phyloP scores from a whole-genome alignment of 2,113 vertebrate species.

The Alaudala cheleensis region DNA sequence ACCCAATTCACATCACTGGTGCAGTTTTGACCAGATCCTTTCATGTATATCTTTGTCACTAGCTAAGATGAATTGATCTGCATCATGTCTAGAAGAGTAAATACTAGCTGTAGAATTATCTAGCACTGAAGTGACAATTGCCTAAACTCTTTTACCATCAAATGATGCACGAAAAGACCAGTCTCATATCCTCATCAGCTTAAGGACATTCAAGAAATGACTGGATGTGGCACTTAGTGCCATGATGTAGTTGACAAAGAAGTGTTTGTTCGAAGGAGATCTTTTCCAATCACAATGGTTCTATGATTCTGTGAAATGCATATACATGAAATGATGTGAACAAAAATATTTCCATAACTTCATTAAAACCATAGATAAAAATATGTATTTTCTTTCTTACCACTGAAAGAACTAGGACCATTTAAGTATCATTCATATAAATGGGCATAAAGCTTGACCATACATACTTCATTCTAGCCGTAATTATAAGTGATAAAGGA shows the following conservation, averaged over 20 bases:
- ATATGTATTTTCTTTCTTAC: neutral
- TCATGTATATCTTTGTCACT: neutral
- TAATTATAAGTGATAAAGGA: neutral
- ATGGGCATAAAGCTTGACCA: neutral
- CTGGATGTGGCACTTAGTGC: neutral
- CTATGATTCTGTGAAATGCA: neutral
- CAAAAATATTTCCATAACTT: neutral
- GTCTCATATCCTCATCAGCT: neutral
- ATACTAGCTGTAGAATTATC: neutral
- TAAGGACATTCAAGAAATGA: neutral
- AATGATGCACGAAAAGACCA: neutral
- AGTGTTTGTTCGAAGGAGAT: neutral
- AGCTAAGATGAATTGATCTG: neutral
- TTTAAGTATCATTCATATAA: neutral
- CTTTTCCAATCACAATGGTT: neutral
- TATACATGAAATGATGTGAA: neutral
- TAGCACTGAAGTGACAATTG: neutral
- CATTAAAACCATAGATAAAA: neutral
- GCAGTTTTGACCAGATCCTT: neutral
- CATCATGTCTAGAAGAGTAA: neutral
- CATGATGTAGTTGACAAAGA: neutral
- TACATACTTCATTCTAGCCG: neutral
- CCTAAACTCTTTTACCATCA: neutral
- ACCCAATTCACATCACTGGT: neutral
- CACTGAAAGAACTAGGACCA: neutral